A percentile compares a stretch with the other conserved stretches of the same genome.
Conservation (phyloP, 2,888 invertebrate genomes). For the Podotricha telesiphe region DNA sequence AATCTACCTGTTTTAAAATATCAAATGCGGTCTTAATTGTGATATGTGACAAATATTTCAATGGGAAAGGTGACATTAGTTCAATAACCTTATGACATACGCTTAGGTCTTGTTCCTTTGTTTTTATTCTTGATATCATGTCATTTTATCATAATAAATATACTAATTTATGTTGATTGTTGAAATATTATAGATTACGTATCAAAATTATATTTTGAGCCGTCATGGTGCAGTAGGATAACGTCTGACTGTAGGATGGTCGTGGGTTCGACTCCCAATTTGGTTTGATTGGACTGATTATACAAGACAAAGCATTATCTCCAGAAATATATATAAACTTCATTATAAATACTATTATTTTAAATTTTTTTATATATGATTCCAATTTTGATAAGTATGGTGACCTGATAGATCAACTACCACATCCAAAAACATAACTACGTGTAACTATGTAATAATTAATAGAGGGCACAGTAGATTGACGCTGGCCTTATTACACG, state of each 20-base stretch:
- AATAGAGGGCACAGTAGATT: conserved; percentile 51
- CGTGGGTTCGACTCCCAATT: background rate
- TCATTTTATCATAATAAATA: conserved; percentile 16
- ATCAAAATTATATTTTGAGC: background rate
- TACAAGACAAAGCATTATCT: too few relatives aligned
- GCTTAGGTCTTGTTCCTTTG: conserved; percentile 1
- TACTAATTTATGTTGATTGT: conserved; percentile 14
- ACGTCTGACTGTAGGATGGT: background rate
- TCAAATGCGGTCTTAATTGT: conserved; percentile 26
- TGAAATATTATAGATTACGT: conserved; percentile 12
- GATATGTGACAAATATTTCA: conserved; percentile 39
- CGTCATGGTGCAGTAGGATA: background rate
- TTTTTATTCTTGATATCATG: conserved; percentile 12
- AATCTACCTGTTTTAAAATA: conserved; percentile 20
- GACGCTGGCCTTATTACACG: conserved; percentile 51
- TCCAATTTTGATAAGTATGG: too few relatives aligned
- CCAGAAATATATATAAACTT: too few relatives aligned
- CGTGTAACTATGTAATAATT: conserved; percentile 45
- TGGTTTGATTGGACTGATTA: too few relatives aligned
- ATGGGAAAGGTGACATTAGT: conserved; percentile 41
- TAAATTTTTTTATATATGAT: too few relatives aligned
- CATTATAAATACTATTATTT: too few relatives aligned
- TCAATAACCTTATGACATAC: conserved; percentile 35
- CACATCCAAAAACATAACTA: conserved; percentile 27
- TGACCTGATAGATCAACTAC: background rate